Evolutionary conservation across 2,113 vertebrate genomes (phyloP).

Genomic region (Lathamus discolor): DNA sequence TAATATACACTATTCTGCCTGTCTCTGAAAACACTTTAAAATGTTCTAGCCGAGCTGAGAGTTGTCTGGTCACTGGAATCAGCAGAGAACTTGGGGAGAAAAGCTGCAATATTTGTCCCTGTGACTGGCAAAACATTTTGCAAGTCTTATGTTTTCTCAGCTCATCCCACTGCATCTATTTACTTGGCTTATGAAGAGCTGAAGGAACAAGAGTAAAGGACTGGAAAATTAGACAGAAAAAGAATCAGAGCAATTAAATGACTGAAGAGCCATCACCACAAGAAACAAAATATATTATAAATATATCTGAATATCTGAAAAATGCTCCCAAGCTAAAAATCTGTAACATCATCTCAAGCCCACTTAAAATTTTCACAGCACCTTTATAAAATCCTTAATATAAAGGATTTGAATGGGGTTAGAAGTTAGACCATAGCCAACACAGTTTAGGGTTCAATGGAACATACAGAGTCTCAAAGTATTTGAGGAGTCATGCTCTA

Average conservation of each 20-base stretch:
- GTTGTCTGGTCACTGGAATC: neutral
- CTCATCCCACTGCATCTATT: conserved; percentile 9
- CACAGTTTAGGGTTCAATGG: neutral
- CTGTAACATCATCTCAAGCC: neutral
- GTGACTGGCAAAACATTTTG: neutral
- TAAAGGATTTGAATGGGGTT: neutral
- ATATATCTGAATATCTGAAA: neutral
- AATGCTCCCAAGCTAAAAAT: neutral
- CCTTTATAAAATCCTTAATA: neutral
- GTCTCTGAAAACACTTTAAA: neutral
- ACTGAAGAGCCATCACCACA: neutral
- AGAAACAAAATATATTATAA: neutral
- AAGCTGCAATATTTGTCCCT: neutral
- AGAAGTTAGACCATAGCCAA: neutral
- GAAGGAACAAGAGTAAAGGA: neutral
- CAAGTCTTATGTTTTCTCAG: neutral
- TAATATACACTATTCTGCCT: neutral
- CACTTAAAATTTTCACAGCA: neutral
- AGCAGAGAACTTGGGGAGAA: neutral
- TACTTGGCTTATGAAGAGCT: neutral
- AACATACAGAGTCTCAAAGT: neutral
- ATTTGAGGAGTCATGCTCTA: conserved; percentile 7
- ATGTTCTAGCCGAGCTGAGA: neutral
- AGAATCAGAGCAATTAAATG: neutral
- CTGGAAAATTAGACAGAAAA: conserved; percentile 16